Conservation (phyloP, 1,140 invertebrate species). For the Lamellibrachia luymesi region DNA sequence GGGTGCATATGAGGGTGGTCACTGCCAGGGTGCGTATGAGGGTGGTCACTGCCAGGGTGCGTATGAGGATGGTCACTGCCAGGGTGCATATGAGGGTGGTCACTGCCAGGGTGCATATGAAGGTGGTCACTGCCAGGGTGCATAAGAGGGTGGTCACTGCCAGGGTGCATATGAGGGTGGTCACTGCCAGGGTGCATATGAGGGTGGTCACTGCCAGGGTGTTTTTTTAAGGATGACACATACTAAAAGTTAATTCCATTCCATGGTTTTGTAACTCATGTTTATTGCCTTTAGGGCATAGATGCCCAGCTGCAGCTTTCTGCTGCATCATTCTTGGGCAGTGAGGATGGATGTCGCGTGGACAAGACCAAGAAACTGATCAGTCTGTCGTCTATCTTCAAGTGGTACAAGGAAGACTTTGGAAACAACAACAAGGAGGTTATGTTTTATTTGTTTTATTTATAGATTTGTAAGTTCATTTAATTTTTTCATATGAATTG, state of each 20-base stretch:
- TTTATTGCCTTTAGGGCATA: slow-evolving; percentile 34
- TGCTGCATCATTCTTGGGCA: slow-evolving; percentile 49
- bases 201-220: not conserved
- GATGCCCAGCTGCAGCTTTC: slow-evolving; percentile 41
- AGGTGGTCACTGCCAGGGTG: no score
- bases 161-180: no score
- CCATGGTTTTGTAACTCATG: not conserved
- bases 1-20: no score
- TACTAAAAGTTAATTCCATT: not conserved
- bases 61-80: not conserved
- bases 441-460: slow-evolving; percentile 1
- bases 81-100: not conserved
- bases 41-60: no score
- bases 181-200: no score
- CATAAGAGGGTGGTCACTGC: no score
- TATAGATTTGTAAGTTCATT: slow-evolving; percentile 8
- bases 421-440: slow-evolving; percentile 54
- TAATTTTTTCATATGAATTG: slow-evolving; percentile 20
- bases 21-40: no score
- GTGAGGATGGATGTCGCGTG: slow-evolving; percentile 48
- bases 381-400: slow-evolving; percentile 54
- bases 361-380: slow-evolving; percentile 49
- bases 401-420: slow-evolving; percentile 59
- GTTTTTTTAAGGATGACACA: no score
- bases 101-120: no score